These are phyloP conservation scores for Drosophila colorata DNA, from an alignment of 2,888 invertebrate species.

Conservation along the genomic window DNA sequence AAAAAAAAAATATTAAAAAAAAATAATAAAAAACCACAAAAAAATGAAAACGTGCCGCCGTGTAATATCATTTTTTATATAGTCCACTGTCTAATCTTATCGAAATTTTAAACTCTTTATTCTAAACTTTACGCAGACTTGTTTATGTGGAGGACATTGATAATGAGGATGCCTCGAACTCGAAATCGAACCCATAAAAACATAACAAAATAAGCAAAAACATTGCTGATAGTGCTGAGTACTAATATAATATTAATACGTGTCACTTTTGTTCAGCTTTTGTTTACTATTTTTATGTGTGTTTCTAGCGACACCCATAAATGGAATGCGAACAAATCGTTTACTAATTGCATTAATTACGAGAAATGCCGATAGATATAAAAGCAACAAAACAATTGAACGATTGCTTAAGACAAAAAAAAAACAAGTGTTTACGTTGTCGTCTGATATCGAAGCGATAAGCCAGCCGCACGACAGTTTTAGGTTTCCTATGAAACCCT, in stretches of 20 bases:
- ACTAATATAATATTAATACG: conserved; percentile 20
- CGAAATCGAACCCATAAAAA: conserved; percentile 33
- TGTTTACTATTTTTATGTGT: conserved; percentile 22
- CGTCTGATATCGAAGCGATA: conserved; percentile 30
- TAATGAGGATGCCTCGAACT: conserved; percentile 42
- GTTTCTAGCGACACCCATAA: conserved; percentile 30
- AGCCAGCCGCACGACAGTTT: conserved; percentile 21
- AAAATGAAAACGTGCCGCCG: conserved; percentile 50
- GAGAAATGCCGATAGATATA: conserved; percentile 37
- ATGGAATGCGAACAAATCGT: conserved; percentile 64
- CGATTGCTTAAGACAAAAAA: conserved; percentile 23
- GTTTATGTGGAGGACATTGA: conserved; percentile 17
- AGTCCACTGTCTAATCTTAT: conserved; percentile 47
- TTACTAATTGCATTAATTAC: conserved; percentile 71
- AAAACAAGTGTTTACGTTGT: conserved; percentile 45
- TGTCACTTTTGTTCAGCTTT: conserved; percentile 18
- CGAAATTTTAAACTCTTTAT: conserved; percentile 14
- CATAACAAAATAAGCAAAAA: conserved; percentile 19
- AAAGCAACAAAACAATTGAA: conserved; percentile 28
- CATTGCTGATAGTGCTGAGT: conserved; percentile 27
- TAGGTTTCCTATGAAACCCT: conserved; percentile 23
- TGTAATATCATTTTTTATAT: conserved; percentile 25
- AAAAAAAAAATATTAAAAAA: conserved; percentile 1
- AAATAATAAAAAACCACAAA: conserved; percentile 10
- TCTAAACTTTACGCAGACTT: conserved; percentile 4